phyloP scores from a whole-genome alignment of 2,888 invertebrate genomes.

The Doris montereyensis region DNA sequence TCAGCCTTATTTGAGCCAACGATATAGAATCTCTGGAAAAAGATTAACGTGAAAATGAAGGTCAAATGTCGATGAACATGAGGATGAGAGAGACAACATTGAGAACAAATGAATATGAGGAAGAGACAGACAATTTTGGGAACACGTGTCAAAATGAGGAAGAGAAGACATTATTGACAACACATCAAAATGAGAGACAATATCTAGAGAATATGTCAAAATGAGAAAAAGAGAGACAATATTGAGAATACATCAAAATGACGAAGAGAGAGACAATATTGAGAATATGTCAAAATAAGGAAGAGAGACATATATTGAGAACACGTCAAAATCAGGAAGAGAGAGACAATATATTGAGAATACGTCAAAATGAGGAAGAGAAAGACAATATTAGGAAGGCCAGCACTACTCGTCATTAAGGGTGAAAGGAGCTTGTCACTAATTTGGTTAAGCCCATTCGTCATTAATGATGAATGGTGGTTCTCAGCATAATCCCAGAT shows the following conservation, averaged over 20 bases:
- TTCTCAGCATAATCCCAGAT: too few species aligned
- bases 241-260: not conserved
- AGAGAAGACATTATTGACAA: not conserved
- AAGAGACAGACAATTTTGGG: not conserved
- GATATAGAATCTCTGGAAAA: slow-evolving; percentile 86
- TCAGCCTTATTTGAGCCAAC: slow-evolving; percentile 96
- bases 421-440: too few species aligned
- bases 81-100: not conserved
- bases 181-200: not conserved
- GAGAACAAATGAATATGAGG: too few species aligned
- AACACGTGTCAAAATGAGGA: not conserved
- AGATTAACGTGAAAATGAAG: not conserved
- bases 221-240: not conserved
- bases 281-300: not conserved
- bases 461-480: too few species aligned
- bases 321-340: too few species aligned
- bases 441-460: too few species aligned
- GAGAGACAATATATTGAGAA: too few species aligned
- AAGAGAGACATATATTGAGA: too few species aligned
- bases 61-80: not conserved
- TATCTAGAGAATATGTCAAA: not conserved
- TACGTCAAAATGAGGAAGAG: too few species aligned
- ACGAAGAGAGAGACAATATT: not conserved
- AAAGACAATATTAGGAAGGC: too few species aligned
- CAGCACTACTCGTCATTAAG: too few species aligned